Evolutionary conservation across 37 sponge, comb jelly and placozoan genomes (phyloP).

Genomic region (Geodia barretti): DNA sequence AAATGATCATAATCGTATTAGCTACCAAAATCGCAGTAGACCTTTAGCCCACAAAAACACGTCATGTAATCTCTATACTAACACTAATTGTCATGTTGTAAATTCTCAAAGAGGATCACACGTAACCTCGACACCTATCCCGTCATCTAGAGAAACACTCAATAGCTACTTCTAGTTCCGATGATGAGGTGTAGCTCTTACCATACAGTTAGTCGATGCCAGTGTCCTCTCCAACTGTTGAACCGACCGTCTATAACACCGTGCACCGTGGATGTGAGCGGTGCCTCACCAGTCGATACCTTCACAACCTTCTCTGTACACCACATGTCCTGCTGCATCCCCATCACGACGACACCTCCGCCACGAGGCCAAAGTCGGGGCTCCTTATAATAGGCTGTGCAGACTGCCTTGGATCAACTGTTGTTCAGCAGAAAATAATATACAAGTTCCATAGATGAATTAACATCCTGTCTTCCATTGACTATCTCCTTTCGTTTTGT

Average conservation of each 20-base stretch:
- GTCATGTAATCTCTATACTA: too few species aligned
- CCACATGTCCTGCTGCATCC: constrained; percentile 59
- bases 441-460: neutral
- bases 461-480: constrained; percentile 4
- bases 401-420: constrained; percentile 35
- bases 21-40: too few species aligned
- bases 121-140: too few species aligned
- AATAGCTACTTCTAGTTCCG: neutral
- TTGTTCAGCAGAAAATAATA: neutral
- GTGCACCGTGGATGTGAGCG: constrained; percentile 25
- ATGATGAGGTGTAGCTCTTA: too few species aligned
- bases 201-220: neutral
- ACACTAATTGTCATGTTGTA: too few species aligned
- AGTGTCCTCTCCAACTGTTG: neutral
- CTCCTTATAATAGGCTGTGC: constrained; percentile 13
- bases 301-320: constrained; percentile 9
- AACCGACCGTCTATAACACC: neutral
- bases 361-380: constrained; percentile 22
- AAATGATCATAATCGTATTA: too few species aligned
- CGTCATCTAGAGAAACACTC: too few species aligned
- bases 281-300: constrained; percentile 56
- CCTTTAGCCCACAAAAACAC: too few species aligned
- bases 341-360: constrained; percentile 18
- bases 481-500: constrained; percentile 7
- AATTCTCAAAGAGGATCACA: too few species aligned